Evolutionary conservation across 2,888 invertebrate genomes (phyloP).

Genomic region (Dryobotodes eremita): DNA sequence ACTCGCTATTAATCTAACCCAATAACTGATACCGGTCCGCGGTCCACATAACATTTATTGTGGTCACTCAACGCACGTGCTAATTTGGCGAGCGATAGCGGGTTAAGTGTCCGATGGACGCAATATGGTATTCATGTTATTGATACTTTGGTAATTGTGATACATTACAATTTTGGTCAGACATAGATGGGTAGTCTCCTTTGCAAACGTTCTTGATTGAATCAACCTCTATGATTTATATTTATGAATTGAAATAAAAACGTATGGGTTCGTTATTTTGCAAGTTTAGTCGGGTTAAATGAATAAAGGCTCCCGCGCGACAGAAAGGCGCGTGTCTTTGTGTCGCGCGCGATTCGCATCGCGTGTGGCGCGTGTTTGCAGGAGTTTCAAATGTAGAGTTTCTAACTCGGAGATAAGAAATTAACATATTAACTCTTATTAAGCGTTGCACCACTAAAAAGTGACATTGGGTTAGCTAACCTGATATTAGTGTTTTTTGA

Average conservation of each 20-base stretch:
- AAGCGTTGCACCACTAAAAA: too few relatives aligned
- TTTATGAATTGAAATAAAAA: neutral
- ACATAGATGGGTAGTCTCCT: neutral
- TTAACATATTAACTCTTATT: too few relatives aligned
- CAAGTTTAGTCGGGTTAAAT: too few relatives aligned
- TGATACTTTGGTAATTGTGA: constrained; percentile 31
- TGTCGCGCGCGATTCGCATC: too few relatives aligned
- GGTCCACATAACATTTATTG: constrained; percentile 58
- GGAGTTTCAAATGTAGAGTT: too few relatives aligned
- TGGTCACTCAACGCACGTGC: constrained; percentile 61
- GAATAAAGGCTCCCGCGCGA: too few relatives aligned
- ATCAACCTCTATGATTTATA: neutral
- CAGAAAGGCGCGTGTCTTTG: too few relatives aligned
- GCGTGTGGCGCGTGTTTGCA: too few relatives aligned
- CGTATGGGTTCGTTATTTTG: neutral
- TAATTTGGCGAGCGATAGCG: constrained; percentile 63
- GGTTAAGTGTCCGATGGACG: constrained; percentile 58
- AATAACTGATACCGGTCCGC: constrained; percentile 29
- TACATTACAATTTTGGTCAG: constrained; percentile 12
- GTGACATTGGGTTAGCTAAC: too few relatives aligned
- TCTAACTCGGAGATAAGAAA: too few relatives aligned
- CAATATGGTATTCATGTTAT: constrained; percentile 26
- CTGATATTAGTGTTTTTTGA: too few relatives aligned
- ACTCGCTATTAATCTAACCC: constrained; percentile 47
- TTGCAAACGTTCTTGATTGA: neutral